Evolutionary conservation across 2,888 invertebrate genomes (phyloP).

Genomic region (Merodon equestris): DNA sequence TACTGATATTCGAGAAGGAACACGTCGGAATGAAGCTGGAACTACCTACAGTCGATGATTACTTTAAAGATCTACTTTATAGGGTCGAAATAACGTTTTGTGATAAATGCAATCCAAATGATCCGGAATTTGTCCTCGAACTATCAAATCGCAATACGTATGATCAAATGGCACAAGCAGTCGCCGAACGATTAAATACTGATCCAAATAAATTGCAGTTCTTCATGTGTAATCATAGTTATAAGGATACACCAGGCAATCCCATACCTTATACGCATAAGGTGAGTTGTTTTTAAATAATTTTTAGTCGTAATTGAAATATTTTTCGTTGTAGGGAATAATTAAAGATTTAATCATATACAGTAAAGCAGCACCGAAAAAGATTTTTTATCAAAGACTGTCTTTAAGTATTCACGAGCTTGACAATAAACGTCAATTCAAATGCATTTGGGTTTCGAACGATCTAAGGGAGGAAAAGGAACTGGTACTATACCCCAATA

Average conservation of each 20-base stretch:
- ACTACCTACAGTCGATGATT: conserved; percentile 95
- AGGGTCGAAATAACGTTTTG: conserved; percentile 97
- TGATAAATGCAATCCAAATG: conserved; percentile 95
- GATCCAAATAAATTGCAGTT: conserved; percentile 97
- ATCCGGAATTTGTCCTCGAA: conserved; percentile 91
- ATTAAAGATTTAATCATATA: conserved; percentile 92
- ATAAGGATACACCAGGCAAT: conserved; percentile 76
- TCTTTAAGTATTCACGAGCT: conserved; percentile 98
- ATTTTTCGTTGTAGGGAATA: conserved; percentile 72
- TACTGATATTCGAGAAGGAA: conserved; percentile 97
- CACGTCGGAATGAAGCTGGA: conserved; percentile 88
- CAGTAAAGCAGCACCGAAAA: conserved; percentile 94
- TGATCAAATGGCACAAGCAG: conserved; percentile 95
- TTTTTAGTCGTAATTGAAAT: background rate
- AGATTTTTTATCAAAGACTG: conserved; percentile 97
- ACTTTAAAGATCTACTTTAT: conserved; percentile 93
- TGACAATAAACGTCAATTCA: conserved; percentile 98
- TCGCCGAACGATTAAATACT: conserved; percentile 93
- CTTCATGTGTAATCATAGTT: conserved; percentile 92
- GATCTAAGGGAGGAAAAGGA: conserved; percentile 97
- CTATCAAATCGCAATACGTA: conserved; percentile 96
- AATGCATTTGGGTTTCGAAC: conserved; percentile 90
- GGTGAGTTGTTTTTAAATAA: conserved; percentile 68
- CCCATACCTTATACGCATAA: conserved; percentile 77
- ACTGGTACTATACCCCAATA: conserved; percentile 96